These are phyloP conservation scores for Melipona beecheii DNA, from an alignment of 2,888 invertebrate genomes.

Conservation along the genomic window DNA sequence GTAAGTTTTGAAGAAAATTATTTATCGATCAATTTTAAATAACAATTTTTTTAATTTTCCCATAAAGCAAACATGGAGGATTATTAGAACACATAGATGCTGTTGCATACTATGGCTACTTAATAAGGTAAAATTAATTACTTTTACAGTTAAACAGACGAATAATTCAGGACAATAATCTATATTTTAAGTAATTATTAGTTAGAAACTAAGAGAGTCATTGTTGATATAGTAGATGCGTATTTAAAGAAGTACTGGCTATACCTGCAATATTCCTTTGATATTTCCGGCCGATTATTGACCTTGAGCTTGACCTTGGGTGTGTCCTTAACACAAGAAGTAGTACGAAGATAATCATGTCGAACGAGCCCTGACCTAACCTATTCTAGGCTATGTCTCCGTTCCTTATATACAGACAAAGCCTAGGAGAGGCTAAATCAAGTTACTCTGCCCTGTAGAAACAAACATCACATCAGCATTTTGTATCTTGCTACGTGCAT, in stretches of 20 bases:
- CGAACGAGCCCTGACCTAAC: conserved; percentile 82
- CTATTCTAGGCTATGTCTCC: conserved; percentile 84
- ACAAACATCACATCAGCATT: conserved; percentile 9
- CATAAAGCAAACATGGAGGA: not conserved
- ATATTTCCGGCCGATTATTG: conserved; percentile 33
- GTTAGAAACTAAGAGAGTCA: not conserved
- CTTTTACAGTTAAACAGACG: not conserved
- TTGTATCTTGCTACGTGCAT: not conserved
- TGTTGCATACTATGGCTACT: not conserved
- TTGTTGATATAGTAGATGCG: not conserved
- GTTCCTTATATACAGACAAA: conserved; percentile 81
- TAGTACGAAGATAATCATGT: conserved; percentile 60
- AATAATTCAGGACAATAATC: not conserved
- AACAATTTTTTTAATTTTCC: not conserved
- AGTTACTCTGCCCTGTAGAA: conserved; percentile 70
- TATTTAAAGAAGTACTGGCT: not conserved
- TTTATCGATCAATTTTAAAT: not conserved
- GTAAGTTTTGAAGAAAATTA: not conserved
- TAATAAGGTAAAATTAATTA: conserved; percentile 6
- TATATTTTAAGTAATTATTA: conserved; percentile 6
- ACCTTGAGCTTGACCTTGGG: conserved; percentile 69
- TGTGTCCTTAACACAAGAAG: conserved; percentile 51
- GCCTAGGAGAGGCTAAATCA: conserved; percentile 84
- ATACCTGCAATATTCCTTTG: conserved; percentile 6
- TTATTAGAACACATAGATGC: not conserved